Base-by-base conservation (phyloP, 2,888 invertebrate species). In the Tachystola acroxantha region DNA sequence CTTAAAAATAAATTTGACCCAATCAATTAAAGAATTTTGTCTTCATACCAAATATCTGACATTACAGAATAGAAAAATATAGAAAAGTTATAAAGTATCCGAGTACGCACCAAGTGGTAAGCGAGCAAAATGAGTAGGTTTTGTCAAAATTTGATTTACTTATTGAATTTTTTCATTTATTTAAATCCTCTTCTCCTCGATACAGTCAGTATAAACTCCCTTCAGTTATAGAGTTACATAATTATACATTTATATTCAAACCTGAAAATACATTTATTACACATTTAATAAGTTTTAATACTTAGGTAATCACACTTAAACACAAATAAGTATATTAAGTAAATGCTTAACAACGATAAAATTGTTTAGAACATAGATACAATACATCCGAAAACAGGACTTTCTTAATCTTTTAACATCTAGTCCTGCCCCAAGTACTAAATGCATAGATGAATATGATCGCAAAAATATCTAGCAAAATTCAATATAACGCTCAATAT, bases 301-400 rank as follows among this genome's bases (percentile, higher is more conserved):
- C 63, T 70, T 72, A 73, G 52, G 56, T 61, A 55, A 63, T 74
- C 57, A 77, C 65, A 66, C 55, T 64, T 37, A 72, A 68, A 65
- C 62, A 68, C 58, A 67, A 66, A 67, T 67, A 66, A 66, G 60
- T 55, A 49, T 53, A 53, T 48, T 50, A 53, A 59, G 62, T 75
- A 71, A 63, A 64, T 73, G 73, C 71, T 73, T 74, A 81, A 84
- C 79, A 81, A 74, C 69, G 63, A 73, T 76, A 74, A 69, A 74
- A 53, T 71, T 69, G 75, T 56, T 61, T 57, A 60, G 62, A 69
- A 73, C 64, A 71, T 53, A 45, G 27, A 27, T 53, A 45, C 32
- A 27, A n/a, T 16, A 33, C 16, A 16, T 28, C 10, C 27, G 59
- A 60, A 68, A 64, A 72, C 59, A 65, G 57, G 61, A 64, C 60